Evolutionary conservation across 2,797 vertebrate species (phyloP).

Genomic region (Brachyalestes nurse): DNA sequence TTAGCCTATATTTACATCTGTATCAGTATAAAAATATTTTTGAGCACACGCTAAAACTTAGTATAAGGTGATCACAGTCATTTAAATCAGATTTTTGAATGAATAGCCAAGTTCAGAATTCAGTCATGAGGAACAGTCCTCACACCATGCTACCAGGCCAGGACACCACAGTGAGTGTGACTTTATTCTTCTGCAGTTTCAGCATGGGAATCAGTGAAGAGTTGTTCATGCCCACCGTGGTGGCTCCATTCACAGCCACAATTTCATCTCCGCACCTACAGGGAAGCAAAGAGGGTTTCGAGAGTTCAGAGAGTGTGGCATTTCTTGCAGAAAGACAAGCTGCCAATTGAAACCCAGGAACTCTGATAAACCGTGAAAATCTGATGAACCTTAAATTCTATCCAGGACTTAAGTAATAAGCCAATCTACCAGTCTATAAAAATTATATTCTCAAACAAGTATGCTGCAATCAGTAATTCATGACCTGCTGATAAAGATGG

Average conservation of each 20-base stretch:
- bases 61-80: not conserved
- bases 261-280: slow-evolving; percentile 93
- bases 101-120: not conserved
- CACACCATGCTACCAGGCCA: slow-evolving; percentile 91
- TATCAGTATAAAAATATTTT: not conserved
- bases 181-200: slow-evolving; percentile 92
- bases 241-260: slow-evolving; percentile 90
- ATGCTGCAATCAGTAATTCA: not conserved
- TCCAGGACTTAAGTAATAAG: not conserved
- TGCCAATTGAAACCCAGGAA: not conserved
- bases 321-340: not conserved
- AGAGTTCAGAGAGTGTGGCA: not conserved
- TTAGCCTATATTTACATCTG: not conserved
- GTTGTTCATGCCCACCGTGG: slow-evolving; percentile 92
- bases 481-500: slow-evolving; percentile 22
- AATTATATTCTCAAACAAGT: not conserved
- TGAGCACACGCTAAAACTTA: not conserved
- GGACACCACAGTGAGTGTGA: slow-evolving; percentile 90
- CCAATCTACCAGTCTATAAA: not conserved
- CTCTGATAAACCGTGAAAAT: not conserved
- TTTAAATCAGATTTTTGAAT: not conserved
- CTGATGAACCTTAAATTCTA: too few relatives aligned
- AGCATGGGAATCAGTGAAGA: slow-evolving; percentile 91
- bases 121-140: slow-evolving; percentile 1
- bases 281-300: not conserved